Conservation (phyloP, 1,140 invertebrate species). For the Halyomorpha halys region DNA sequence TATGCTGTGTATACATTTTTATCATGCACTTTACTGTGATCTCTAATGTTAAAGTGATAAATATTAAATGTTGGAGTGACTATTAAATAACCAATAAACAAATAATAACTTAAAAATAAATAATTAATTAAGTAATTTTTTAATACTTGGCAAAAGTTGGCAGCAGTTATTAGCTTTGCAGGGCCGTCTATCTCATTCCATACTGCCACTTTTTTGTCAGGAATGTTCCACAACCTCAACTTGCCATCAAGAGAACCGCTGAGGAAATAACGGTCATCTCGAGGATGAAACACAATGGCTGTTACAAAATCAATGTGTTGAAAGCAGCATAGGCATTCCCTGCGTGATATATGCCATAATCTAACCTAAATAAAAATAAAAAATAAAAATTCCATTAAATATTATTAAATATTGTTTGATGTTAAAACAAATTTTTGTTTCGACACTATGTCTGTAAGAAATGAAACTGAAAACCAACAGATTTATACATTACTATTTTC, state of each 20-base stretch:
- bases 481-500: too few species aligned
- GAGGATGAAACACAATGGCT: constrained; percentile 94
- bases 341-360: constrained; percentile 92
- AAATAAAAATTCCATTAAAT: too few species aligned
- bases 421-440: too few species aligned
- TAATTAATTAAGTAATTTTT: constrained; percentile 20
- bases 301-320: constrained; percentile 99
- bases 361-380: constrained; percentile 36
- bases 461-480: too few species aligned
- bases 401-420: too few species aligned
- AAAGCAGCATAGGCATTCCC: constrained; percentile 96
- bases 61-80: too few species aligned
- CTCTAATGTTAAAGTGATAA: too few species aligned
- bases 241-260: constrained; percentile 94
- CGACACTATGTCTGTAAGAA: too few species aligned
- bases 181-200: constrained; percentile 96
- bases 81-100: too few species aligned
- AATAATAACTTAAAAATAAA: background rate
- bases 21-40: too few species aligned
- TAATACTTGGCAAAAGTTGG: constrained; percentile 78
- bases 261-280: constrained; percentile 89
- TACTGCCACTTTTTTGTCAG: constrained; percentile 92
- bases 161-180: constrained; percentile 91
- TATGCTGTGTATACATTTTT: too few species aligned
- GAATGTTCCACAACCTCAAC: constrained; percentile 96